Percentiles rank a stretch among this genome's conserved stretches.
phyloP scores from a whole-genome alignment of 2,113 vertebrate species.

The Odontophorus gujanensis region DNA sequence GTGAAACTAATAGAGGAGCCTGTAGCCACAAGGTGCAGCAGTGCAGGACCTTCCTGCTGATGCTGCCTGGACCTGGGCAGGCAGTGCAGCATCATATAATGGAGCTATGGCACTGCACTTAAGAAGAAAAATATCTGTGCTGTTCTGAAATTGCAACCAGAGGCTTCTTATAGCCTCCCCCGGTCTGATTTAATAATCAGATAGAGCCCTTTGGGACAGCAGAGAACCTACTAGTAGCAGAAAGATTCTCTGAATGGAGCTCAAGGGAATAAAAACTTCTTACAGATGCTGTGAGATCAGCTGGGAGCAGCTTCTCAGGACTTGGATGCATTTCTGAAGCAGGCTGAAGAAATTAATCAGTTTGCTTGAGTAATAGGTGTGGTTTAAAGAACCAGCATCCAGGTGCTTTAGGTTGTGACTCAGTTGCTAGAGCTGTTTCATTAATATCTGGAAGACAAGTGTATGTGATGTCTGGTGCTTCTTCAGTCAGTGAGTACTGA shows the following conservation, averaged over 20 bases:
- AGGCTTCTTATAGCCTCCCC: background rate
- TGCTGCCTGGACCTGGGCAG: background rate
- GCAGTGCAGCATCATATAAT: rapidly evolving
- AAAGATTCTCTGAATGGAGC: background rate
- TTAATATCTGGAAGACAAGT: background rate
- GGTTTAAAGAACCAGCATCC: background rate
- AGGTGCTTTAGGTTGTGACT: background rate
- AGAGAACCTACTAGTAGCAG: background rate
- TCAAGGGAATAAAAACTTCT: background rate
- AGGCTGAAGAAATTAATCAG: background rate
- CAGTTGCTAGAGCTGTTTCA: background rate
- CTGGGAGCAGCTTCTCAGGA: background rate
- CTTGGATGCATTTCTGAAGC: background rate
- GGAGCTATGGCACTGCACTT: background rate
- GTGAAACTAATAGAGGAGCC: background rate
- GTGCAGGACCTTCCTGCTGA: rapidly evolving
- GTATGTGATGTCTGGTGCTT: background rate
- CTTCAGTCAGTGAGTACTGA: background rate
- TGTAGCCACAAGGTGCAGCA: rapidly evolving
- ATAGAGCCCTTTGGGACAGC: background rate
- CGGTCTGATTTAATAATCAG: background rate
- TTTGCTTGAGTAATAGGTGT: background rate
- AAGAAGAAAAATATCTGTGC: background rate
- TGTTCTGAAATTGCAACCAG: background rate
- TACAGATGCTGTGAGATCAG: background rate